A percentile compares a stretch with the other conserved stretches of the same genome.
phyloP scores from a whole-genome alignment of 2,888 invertebrate genomes.

The Lucinisca nassula region DNA sequence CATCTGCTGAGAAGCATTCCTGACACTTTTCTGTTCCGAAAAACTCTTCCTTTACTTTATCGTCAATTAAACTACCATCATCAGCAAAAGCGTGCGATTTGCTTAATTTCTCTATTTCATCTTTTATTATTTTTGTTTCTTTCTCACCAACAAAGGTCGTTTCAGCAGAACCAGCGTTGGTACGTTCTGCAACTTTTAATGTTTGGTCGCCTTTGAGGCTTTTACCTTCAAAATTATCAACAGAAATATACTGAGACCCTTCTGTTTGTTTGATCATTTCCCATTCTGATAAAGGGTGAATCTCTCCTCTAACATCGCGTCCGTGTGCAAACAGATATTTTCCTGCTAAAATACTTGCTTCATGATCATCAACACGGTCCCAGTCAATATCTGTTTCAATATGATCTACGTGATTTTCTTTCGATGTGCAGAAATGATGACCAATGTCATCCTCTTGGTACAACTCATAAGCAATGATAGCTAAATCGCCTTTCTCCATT shows the following conservation, averaged over 20 bases:
- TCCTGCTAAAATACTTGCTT: constrained; percentile 50
- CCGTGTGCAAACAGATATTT: constrained; percentile 52
- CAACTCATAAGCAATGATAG: not conserved
- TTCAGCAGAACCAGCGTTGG: not conserved
- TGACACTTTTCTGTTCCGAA: not conserved
- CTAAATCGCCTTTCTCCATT: not conserved
- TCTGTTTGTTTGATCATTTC: not conserved
- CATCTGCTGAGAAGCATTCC: not conserved
- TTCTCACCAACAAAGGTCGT: not conserved
- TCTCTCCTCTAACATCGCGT: not conserved
- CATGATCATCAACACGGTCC: constrained; percentile 24
- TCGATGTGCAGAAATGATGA: not conserved
- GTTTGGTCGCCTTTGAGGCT: not conserved
- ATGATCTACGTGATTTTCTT: not conserved
- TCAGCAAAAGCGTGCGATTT: not conserved
- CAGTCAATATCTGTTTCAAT: not conserved
- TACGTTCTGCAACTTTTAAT: not conserved
- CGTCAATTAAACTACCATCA: not conserved
- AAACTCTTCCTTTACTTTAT: too few relatives aligned
- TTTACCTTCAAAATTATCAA: not conserved
- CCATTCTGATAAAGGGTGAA: not conserved
- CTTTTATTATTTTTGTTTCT: not conserved
- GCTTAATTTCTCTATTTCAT: too few relatives aligned
- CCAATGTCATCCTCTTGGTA: constrained; percentile 3
- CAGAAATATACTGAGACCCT: not conserved